Base-by-base conservation (phyloP, 2,113 vertebrate species). In the Chrysochloris asiatica region DNA sequence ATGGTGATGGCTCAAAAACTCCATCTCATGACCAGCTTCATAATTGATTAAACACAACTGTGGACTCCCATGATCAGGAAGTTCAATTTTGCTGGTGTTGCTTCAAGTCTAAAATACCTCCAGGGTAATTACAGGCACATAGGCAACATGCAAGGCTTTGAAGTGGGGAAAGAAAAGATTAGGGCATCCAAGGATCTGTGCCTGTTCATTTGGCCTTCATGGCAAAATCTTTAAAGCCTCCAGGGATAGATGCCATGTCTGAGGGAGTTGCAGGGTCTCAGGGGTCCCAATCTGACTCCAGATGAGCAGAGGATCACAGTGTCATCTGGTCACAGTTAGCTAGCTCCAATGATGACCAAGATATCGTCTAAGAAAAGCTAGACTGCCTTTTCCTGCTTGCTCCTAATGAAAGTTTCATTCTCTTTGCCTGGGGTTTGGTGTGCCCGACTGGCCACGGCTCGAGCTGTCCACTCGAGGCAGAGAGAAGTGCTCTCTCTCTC, bases 1-100 rank as follows among this genome's bases (percentile, higher is more conserved):
- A 97, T 94, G 94, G 92, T 96, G 86, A 85, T 89, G 95, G 95
- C 96, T 98, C 96, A 97, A 97, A 97, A 98, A 94, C 95, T 85
- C 95, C 83, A 96, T 96, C 97, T 98, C 95, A 88, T 97, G 97
- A 98, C 97, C 97, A 97, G 96, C 97, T 97, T 97, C 97, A 97
- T 97, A 98, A 98, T 92, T 98, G 97, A 98, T 98, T 97, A 98
- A 98, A 97, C 97, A 97, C 97, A 97, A 98, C 97, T 97, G 96
- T 78, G 96, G 97, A 94, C 96, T 97, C 94, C 97, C 96, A 97
- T 97, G 98, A 97, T 97, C 93, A 91, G 96, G 96, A 97, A 98
- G 97, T 72, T 95, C 96, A 97, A 98, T 98, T 98, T 97, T 96
- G 95, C 94, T 73, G 73, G 97, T 97, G 97, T 98, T 59, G 82